Percentiles rank a stretch among this genome's conserved stretches.
Evolutionary conservation across 53 echinoderm and acorn worm genomes (phyloP).

Genomic region (Stichopus horrens): DNA sequence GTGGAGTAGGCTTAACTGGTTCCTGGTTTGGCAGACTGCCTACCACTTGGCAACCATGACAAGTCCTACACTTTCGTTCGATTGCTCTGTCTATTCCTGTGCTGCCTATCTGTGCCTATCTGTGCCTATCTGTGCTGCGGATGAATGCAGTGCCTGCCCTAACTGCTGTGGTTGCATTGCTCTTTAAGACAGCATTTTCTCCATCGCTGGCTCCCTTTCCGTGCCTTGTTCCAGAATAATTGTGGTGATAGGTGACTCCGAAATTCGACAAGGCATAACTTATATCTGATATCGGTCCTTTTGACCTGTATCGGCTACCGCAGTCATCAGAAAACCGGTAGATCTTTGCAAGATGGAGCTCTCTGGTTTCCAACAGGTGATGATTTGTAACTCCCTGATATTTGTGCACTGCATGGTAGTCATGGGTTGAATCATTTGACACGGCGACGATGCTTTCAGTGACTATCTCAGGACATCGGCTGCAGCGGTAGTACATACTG

Average conservation of each 20-base stretch:
- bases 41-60: constrained; percentile 48
- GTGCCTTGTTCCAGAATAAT: too few species aligned
- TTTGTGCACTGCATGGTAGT: constrained; percentile 55
- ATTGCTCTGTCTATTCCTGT: constrained; percentile 14
- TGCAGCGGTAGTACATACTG: constrained; percentile 55
- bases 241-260: too few species aligned
- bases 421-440: constrained; percentile 48
- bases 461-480: constrained; percentile 13
- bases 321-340: constrained; percentile 57
- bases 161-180: too few species aligned
- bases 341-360: constrained; percentile 12
- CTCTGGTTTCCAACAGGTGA: constrained; percentile 38
- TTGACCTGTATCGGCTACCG: too few species aligned
- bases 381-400: constrained; percentile 42
- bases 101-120: constrained; percentile 35
- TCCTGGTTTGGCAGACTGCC: constrained; percentile 1
- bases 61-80: constrained; percentile 21
- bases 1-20: constrained; percentile 24
- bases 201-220: too few species aligned
- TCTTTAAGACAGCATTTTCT: too few species aligned
- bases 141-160: too few species aligned
- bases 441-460: constrained; percentile 45
- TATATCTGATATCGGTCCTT: too few species aligned
- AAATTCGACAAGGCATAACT: too few species aligned
- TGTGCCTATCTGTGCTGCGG: too few species aligned